These are phyloP conservation scores for Tuberolachnus salignus DNA, from an alignment of 2,888 invertebrate species.

Conservation along the genomic window DNA sequence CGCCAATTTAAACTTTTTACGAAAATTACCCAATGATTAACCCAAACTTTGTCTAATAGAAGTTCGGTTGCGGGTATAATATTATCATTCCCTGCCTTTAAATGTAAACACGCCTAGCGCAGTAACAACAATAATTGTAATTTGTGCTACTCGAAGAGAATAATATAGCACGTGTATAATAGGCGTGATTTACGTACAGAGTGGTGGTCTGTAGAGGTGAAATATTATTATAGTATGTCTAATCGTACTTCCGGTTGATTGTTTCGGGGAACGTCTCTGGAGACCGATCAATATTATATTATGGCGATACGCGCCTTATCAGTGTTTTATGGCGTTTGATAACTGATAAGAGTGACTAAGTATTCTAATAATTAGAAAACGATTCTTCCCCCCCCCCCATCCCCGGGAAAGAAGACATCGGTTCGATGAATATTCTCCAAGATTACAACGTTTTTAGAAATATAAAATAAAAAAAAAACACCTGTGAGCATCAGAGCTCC, in stretches of 20 bases:
- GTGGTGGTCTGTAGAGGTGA: conserved; percentile 4
- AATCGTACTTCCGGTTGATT: conserved; percentile 27
- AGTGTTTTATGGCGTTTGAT: conserved; percentile 34
- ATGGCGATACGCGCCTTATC: conserved; percentile 21
- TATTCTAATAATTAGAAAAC: conserved; percentile 9
- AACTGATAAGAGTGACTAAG: conserved; percentile 22
- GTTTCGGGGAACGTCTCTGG: conserved; percentile 31
- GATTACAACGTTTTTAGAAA: too few relatives aligned
- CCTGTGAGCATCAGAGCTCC: too few relatives aligned
- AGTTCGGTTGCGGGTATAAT: too few relatives aligned
- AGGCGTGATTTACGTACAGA: not conserved
- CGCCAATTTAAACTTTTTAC: too few relatives aligned
- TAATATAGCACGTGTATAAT: not conserved
- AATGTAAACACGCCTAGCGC: not conserved
- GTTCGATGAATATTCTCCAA: too few relatives aligned
- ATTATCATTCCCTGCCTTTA: too few relatives aligned
- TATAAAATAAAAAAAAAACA: too few relatives aligned
- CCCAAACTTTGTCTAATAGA: too few relatives aligned
- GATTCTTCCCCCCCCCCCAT: too few relatives aligned
- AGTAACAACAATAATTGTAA: conserved; percentile 6
- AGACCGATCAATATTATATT: conserved; percentile 5
- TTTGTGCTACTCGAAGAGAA: conserved; percentile 10
- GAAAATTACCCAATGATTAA: too few relatives aligned
- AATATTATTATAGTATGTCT: conserved; percentile 1
- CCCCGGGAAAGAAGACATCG: conserved; percentile 1